Base-by-base conservation (phyloP, 2,888 invertebrate species). In the Biston stratarius region DNA sequence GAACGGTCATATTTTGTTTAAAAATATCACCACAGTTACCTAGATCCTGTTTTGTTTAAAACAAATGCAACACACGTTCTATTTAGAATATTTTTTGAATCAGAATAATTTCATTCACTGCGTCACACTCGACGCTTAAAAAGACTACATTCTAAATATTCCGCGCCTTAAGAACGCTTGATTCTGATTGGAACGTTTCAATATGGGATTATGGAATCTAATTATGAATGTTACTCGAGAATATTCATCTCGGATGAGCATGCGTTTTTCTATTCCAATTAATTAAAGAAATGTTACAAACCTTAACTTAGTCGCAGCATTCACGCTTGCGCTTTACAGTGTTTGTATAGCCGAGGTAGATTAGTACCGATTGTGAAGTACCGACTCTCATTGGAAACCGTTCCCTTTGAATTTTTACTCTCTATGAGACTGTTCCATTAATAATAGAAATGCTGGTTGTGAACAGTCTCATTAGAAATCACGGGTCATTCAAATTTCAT, bases 221-320 rank as follows among this genome's bases (percentile, higher is more conserved):
- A 65, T 65, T 56, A 65, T n/a, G 55, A 65, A 60, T 45, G 60
- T 60, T 53, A 64, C 53, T 34, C 48, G 60, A 61, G 45, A 64
- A 53, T 48, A 55, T 40, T 64, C 58, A 51, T 15, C 64, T 58
- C 40, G 52, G 53, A 55, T 64, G 59, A 64, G 36, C 47, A 60
- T 42, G 64, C 56, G 44, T 49, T 61, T 57, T 55, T 51, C 57
- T 61, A 66, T 51, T 57, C 44, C 44, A 61, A 66, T 51, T 51
- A 61, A 66, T 61, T 66, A 52, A 57, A 57, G 57, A 61, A 57
- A 66, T 52, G 49, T 56, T 60, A 65, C 53, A 51, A 49, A 59
- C 40, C 10, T 42, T 42, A 42, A 40, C 33, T 33, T 53, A 44
- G 15, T 14, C n/a, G 34, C 12, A n/a, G 12, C 55, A 33, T 57